Evolutionary conservation across 2,888 invertebrate genomes (phyloP).

Genomic region (Nowickia ferox): DNA sequence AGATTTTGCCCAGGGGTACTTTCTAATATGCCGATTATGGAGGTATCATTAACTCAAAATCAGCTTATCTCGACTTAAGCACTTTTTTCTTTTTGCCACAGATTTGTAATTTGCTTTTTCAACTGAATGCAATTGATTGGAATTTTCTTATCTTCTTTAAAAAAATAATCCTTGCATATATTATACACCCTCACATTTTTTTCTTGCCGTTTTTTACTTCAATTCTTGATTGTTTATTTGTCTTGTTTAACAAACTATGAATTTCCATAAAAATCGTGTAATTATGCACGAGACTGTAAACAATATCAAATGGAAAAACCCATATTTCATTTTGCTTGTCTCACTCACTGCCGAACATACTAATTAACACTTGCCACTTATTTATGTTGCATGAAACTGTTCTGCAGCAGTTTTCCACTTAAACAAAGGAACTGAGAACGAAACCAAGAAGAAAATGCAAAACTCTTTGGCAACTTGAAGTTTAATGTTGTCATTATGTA

Average conservation of each 20-base stretch:
- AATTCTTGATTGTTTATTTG: not conserved
- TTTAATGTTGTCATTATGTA: conserved; percentile 52
- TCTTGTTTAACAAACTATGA: not conserved
- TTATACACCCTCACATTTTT: conserved; percentile 8
- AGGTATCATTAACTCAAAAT: too few relatives aligned
- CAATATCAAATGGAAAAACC: conserved; percentile 2
- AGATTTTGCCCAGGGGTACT: too few relatives aligned
- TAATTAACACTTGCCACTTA: conserved; percentile 67
- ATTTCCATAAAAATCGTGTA: not conserved
- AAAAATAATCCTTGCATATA: not conserved
- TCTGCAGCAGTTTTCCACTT: conserved; percentile 21
- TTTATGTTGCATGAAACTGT: conserved; percentile 52
- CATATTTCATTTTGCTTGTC: conserved; percentile 29
- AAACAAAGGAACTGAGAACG: conserved; percentile 9
- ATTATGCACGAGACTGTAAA: not conserved
- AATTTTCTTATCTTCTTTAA: not conserved
- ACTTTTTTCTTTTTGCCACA: too few relatives aligned
- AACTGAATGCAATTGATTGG: too few relatives aligned
- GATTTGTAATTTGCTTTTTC: too few relatives aligned
- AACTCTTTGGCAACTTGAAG: conserved; percentile 29
- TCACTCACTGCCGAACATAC: conserved; percentile 35
- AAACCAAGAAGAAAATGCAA: conserved; percentile 16
- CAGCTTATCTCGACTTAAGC: too few relatives aligned
- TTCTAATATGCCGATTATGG: too few relatives aligned
- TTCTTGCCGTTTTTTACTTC: not conserved